Evolutionary conservation across 2,797 vertebrate genomes (phyloP).

Genomic region (Anabacerthia variegaticeps): DNA sequence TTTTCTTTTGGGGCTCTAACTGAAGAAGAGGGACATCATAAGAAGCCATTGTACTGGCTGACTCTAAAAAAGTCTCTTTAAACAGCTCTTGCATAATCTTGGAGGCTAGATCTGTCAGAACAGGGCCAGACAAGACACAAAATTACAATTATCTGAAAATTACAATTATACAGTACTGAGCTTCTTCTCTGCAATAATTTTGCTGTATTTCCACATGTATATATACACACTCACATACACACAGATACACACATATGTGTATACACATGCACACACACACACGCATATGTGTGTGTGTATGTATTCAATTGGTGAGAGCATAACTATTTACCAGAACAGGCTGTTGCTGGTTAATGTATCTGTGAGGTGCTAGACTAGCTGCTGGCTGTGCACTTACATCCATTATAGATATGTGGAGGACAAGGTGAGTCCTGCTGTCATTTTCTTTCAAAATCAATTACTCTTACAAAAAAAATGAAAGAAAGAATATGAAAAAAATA

Average conservation of each 20-base stretch:
- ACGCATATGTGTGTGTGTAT: not conserved
- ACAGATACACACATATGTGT: not conserved
- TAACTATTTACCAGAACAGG: not conserved
- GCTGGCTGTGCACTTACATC: not conserved
- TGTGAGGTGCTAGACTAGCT: not conserved
- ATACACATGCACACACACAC: not conserved
- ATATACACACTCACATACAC: not conserved
- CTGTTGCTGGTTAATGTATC: not conserved
- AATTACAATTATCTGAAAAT: too few species aligned
- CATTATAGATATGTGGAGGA: not conserved
- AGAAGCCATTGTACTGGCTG: not conserved
- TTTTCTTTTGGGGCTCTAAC: not conserved
- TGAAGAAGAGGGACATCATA: not conserved
- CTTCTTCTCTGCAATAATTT: not conserved
- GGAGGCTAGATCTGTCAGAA: not conserved
- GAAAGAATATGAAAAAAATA: not conserved
- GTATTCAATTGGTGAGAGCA: not conserved
- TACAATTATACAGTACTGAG: not conserved
- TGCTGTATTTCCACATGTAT: not conserved
- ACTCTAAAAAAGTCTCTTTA: not conserved
- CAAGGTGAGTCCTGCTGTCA: not conserved
- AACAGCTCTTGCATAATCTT: not conserved
- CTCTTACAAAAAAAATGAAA: not conserved
- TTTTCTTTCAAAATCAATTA: not conserved
- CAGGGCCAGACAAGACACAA: not conserved